phyloP scores from a whole-genome alignment of 2,113 vertebrate species.

The Dicentrarchus labrax region DNA sequence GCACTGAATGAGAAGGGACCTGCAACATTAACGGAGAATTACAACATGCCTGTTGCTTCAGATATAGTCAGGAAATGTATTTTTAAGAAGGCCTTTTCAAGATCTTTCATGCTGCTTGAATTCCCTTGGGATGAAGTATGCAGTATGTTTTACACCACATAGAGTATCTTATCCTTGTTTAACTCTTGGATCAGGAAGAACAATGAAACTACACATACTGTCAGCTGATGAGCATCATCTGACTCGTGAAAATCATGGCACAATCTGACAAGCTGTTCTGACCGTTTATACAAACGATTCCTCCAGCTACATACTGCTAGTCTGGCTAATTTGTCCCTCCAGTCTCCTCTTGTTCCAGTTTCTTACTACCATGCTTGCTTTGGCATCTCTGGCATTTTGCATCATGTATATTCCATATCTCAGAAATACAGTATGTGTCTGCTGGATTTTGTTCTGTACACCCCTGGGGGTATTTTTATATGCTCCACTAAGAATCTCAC shows the following conservation, averaged over 20 bases:
- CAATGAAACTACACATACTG: slow-evolving; percentile 3
- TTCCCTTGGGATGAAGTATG: slow-evolving; percentile 1
- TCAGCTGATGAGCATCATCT: slow-evolving; percentile 29
- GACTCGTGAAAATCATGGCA: slow-evolving; percentile 2
- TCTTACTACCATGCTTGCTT: slow-evolving; percentile 19
- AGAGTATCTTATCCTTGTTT: neutral
- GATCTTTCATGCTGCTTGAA: neutral
- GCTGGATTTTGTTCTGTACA: slow-evolving; percentile 46
- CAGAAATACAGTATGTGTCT: slow-evolving; percentile 48
- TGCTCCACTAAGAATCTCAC: slow-evolving; percentile 46
- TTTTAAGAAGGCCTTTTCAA: neutral
- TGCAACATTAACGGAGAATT: neutral
- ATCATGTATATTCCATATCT: slow-evolving; percentile 51
- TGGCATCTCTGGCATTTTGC: slow-evolving; percentile 45
- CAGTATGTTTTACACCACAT: neutral
- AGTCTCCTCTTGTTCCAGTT: slow-evolving; percentile 50
- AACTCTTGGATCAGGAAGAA: slow-evolving; percentile 10
- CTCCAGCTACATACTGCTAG: slow-evolving; percentile 20
- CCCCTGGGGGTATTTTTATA: slow-evolving; percentile 53
- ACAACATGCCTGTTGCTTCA: slow-evolving; percentile 17
- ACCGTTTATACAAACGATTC: slow-evolving; percentile 21
- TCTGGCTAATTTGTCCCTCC: slow-evolving; percentile 34
- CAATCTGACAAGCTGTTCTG: slow-evolving; percentile 28
- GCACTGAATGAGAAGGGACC: neutral
- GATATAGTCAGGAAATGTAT: neutral